Evolutionary conservation across 2,797 vertebrate genomes (phyloP).

Genomic region (Telmatherina bonti): DNA sequence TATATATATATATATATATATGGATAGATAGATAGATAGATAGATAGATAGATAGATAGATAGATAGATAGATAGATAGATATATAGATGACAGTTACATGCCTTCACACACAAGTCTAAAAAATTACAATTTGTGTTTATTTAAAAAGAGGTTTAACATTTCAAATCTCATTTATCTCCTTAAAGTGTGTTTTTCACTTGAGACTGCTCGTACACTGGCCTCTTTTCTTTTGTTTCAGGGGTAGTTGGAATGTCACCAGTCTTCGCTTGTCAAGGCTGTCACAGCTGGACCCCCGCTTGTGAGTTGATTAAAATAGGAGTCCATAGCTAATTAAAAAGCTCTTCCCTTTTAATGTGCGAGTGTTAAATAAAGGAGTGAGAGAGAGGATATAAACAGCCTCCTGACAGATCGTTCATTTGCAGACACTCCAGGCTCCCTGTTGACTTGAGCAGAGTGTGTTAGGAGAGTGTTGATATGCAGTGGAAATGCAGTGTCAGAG

Average conservation of each 20-base stretch:
- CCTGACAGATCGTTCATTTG: conserved; percentile 84
- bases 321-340: conserved; percentile 85
- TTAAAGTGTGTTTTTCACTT: conserved; percentile 71
- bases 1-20: too few relatives aligned
- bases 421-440: conserved; percentile 78
- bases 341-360: conserved; percentile 80
- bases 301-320: conserved; percentile 87
- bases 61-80: too few relatives aligned
- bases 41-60: too few relatives aligned
- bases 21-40: too few relatives aligned
- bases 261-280: conserved; percentile 82
- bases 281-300: conserved; percentile 83
- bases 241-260: conserved; percentile 75
- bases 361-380: conserved; percentile 83
- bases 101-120: conserved; percentile 21
- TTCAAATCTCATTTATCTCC: conserved; percentile 74
- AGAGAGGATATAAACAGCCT: conserved; percentile 82
- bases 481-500: conserved; percentile 59
- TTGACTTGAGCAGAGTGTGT: conserved; percentile 61
- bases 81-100: conserved; percentile 24
- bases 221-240: conserved; percentile 29
- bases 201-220: conserved; percentile 60
- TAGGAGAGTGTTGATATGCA: conserved; percentile 76
- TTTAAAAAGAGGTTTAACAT: conserved; percentile 51
- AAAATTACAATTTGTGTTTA: conserved; percentile 49